Evolutionary conservation across 2,797 vertebrate species (phyloP).

Genomic region (Threskiornis aethiopicus): DNA sequence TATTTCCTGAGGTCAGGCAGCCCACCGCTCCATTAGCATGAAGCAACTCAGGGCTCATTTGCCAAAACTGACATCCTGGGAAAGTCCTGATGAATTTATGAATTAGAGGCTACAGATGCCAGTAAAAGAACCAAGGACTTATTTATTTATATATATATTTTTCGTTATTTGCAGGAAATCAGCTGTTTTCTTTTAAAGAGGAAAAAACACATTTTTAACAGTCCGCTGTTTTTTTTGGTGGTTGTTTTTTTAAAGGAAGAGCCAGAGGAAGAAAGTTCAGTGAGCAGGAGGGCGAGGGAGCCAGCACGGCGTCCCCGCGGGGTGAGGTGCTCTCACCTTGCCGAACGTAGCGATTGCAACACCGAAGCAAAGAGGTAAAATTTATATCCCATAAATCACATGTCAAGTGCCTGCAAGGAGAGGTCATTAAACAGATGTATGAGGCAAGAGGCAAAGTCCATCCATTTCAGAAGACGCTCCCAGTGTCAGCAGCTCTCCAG

Average conservation of each 20-base stretch:
- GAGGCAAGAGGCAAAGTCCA: constrained; percentile 62
- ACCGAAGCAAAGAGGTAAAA: constrained; percentile 6
- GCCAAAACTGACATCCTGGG: constrained; percentile 73
- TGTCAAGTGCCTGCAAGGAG: constrained; percentile 52
- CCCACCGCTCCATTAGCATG: constrained; percentile 65
- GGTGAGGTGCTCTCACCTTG: constrained; percentile 43
- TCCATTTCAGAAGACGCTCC: constrained; percentile 48
- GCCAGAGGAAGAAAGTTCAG: not conserved
- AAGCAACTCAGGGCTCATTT: constrained; percentile 67
- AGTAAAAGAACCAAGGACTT: constrained; percentile 37
- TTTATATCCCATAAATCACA: constrained; percentile 49
- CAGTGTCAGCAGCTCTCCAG: constrained; percentile 49
- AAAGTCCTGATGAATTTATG: constrained; percentile 75
- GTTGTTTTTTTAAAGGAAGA: not conserved
- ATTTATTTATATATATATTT: not conserved
- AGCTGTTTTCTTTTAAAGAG: constrained; percentile 24
- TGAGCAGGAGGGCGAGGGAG: not conserved
- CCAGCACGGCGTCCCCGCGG: not conserved
- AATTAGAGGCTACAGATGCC: constrained; percentile 57
- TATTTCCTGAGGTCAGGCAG: constrained; percentile 72
- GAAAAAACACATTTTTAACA: constrained; percentile 48
- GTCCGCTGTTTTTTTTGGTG: not conserved
- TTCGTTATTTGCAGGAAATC: constrained; percentile 43
- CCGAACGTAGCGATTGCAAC: not conserved
- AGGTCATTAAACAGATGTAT: constrained; percentile 69